Percentiles rank a stretch among this genome's conserved stretches.
Conservation (phyloP, 2,113 vertebrate genomes). For the Eonycteris spelaea region DNA sequence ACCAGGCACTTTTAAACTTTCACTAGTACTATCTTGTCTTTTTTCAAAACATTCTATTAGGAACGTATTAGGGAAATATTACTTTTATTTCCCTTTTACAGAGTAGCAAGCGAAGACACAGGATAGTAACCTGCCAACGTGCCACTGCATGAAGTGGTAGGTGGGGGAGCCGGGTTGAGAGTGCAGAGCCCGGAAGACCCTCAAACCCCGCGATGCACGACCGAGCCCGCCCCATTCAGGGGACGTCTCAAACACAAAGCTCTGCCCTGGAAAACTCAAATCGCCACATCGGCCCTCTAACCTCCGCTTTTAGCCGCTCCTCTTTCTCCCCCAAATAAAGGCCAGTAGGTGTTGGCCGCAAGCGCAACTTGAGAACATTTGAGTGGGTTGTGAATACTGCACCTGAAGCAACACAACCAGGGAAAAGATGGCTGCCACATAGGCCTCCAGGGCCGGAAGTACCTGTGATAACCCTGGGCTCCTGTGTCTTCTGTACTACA, state of each 20-base stretch:
- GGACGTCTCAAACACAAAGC: not conserved
- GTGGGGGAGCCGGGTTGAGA: too few relatives aligned
- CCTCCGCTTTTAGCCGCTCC: not conserved
- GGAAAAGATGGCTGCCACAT: not conserved
- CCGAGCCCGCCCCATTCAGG: not conserved
- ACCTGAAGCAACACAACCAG: not conserved
- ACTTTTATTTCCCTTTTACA: not conserved
- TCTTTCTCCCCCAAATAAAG: not conserved
- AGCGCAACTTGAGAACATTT: not conserved
- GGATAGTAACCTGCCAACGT: not conserved
- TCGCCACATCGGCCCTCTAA: not conserved
- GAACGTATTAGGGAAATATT: not conserved
- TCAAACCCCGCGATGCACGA: not conserved
- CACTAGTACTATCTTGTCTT: not conserved
- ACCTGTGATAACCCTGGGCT: rapidly evolving
- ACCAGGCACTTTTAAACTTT: not conserved
- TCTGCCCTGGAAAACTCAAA: not conserved
- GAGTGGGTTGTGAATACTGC: rapidly evolving
- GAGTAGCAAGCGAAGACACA: not conserved
- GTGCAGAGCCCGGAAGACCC: not conserved
- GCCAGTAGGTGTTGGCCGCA: not conserved
- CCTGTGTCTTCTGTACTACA: not conserved
- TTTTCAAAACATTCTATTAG: not conserved
- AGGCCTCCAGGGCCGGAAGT: not conserved
- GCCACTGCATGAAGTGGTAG: not conserved